Evolutionary conservation across 2,797 vertebrate species (phyloP).

Genomic region (Phoeniculus purpureus): DNA sequence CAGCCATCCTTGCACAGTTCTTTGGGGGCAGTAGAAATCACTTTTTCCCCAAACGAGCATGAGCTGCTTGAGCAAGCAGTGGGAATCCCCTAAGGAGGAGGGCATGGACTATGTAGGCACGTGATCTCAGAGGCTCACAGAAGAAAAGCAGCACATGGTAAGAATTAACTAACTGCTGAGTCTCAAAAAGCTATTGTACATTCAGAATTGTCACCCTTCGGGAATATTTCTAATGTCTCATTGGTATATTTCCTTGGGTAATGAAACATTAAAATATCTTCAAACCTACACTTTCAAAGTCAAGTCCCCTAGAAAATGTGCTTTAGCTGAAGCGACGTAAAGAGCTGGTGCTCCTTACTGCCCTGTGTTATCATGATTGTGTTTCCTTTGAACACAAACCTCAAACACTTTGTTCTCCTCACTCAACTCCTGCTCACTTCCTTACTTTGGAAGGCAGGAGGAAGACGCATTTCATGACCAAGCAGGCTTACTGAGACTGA

Average conservation of each 20-base stretch:
- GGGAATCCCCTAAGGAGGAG: slow-evolving; percentile 37
- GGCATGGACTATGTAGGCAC: neutral
- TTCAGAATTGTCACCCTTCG: slow-evolving; percentile 16
- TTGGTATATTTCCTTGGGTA: neutral
- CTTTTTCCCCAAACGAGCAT: neutral
- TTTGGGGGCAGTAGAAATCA: neutral
- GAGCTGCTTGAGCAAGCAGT: neutral
- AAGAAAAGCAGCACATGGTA: slow-evolving; percentile 38
- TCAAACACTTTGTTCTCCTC: neutral
- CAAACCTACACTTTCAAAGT: neutral
- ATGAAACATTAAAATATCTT: slow-evolving; percentile 9
- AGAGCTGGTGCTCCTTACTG: neutral
- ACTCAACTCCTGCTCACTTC: neutral
- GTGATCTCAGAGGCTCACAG: neutral
- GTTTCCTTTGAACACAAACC: neutral
- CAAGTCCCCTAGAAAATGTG: neutral
- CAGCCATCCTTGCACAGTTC: neutral
- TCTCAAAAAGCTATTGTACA: slow-evolving; percentile 11
- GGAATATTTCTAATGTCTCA: slow-evolving; percentile 7
- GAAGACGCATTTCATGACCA: neutral
- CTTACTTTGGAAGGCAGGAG: neutral
- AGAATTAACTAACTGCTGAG: slow-evolving; percentile 43
- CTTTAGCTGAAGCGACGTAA: neutral
- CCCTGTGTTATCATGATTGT: neutral
- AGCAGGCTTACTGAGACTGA: neutral